Evolutionary conservation across 2,888 invertebrate genomes (phyloP).

Genomic region (Nephrotoma appendiculata): DNA sequence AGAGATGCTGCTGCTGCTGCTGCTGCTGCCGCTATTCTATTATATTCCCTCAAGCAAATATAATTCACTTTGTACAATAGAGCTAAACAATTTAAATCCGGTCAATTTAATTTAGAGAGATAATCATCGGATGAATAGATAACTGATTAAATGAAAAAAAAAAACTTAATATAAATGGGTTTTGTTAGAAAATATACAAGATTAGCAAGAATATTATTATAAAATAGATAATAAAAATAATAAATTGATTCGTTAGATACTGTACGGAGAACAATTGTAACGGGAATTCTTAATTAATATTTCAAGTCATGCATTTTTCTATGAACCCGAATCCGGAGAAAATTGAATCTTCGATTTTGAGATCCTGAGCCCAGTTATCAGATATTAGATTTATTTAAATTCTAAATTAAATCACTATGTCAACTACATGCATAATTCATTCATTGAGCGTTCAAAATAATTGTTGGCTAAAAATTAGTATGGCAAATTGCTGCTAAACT

Average conservation of each 20-base stretch:
- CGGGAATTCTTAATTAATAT: background rate
- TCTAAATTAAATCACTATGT: too few relatives aligned
- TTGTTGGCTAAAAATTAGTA: too few relatives aligned
- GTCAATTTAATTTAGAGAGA: background rate
- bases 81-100: conserved; percentile 1
- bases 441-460: too few relatives aligned
- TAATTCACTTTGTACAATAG: background rate
- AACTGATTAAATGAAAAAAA: background rate
- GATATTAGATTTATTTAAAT: too few relatives aligned
- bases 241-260: background rate
- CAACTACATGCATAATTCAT: too few relatives aligned
- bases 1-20: background rate
- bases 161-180: background rate
- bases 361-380: too few relatives aligned
- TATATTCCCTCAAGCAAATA: background rate
- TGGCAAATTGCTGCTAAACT: too few relatives aligned
- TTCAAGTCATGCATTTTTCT: too few relatives aligned
- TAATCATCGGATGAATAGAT: background rate
- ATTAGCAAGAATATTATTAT: background rate
- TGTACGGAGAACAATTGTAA: background rate
- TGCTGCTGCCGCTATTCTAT: background rate
- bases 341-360: too few relatives aligned
- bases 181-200: background rate
- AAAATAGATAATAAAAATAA: background rate
- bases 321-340: too few relatives aligned